A percentile compares a stretch with the other conserved stretches of the same genome.
phyloP scores from a whole-genome alignment of 2,888 invertebrate genomes.

The Camponotus fellah region DNA sequence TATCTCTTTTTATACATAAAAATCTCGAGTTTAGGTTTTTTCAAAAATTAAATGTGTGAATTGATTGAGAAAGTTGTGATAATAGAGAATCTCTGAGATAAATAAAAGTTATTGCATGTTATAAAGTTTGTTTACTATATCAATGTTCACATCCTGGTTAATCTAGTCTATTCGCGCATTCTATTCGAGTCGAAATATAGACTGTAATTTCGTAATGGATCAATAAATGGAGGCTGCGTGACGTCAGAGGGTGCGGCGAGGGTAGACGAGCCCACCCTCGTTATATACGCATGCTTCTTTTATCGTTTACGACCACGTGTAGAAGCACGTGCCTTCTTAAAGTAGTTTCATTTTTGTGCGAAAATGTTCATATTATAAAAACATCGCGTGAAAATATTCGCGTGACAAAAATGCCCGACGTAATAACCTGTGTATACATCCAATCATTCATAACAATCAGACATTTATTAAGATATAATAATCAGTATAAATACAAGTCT shows the following conservation, averaged over 20 bases:
- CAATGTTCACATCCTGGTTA: background rate
- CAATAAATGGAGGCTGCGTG: constrained; percentile 83
- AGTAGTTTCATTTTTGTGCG: background rate
- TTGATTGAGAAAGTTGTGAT: background rate
- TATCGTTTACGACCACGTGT: constrained; percentile 71
- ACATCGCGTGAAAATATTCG: background rate
- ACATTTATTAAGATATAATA: background rate
- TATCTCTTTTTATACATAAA: background rate
- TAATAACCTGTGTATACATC: background rate
- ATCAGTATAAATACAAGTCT: background rate
- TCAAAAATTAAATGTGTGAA: background rate
- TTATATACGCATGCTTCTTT: constrained; percentile 65
- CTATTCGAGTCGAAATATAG: constrained; percentile 68
- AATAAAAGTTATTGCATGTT: background rate
- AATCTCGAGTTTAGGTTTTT: background rate
- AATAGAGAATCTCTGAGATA: background rate
- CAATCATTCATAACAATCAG: background rate
- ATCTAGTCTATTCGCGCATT: constrained; percentile 15
- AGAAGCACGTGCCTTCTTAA: constrained; percentile 70
- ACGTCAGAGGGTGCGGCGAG: constrained; percentile 83
- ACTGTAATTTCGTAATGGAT: constrained; percentile 80
- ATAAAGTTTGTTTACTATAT: background rate
- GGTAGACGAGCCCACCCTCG: constrained; percentile 72
- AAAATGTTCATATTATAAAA: background rate
- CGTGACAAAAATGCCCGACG: background rate